phyloP scores from a whole-genome alignment of 2,113 vertebrate genomes.

The Crotalus helleri region DNA sequence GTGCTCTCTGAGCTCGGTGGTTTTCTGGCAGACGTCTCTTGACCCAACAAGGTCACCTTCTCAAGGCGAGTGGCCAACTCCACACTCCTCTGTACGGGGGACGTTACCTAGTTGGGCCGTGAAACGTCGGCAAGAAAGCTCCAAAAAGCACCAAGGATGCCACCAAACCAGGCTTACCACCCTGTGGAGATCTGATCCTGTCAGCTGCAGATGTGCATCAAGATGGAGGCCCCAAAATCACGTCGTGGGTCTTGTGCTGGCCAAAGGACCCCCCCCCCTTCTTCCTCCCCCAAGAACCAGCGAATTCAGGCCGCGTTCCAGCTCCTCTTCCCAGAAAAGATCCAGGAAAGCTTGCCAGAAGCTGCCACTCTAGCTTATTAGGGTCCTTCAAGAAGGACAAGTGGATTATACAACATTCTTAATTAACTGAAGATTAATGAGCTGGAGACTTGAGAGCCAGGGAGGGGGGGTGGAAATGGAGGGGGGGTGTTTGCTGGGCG shows the following conservation, averaged over 20 bases:
- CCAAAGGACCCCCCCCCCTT: neutral
- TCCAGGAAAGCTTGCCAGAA: neutral
- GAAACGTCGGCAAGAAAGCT: neutral
- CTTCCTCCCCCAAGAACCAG: neutral
- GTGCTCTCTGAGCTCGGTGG: too few species aligned
- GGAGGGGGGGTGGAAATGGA: neutral
- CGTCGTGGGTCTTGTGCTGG: neutral
- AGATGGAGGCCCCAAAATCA: neutral
- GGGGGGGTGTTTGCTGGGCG: neutral
- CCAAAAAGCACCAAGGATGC: neutral
- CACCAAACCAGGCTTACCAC: neutral
- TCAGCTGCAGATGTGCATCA: neutral
- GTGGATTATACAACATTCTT: constrained; percentile 27
- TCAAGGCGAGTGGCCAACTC: neutral
- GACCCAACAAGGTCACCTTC: neutral
- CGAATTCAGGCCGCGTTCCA: accelerated
- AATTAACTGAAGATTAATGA: constrained; percentile 44
- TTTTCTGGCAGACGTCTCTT: too few species aligned
- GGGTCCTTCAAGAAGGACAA: neutral
- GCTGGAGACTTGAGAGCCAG: constrained; percentile 1
- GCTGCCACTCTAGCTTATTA: neutral
- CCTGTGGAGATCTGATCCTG: neutral
- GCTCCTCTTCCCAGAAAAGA: neutral
- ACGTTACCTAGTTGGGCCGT: neutral
- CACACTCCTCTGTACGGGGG: neutral